Conservation (phyloP, 2,888 invertebrate genomes). For the Scaptomyza caliginosa region DNA sequence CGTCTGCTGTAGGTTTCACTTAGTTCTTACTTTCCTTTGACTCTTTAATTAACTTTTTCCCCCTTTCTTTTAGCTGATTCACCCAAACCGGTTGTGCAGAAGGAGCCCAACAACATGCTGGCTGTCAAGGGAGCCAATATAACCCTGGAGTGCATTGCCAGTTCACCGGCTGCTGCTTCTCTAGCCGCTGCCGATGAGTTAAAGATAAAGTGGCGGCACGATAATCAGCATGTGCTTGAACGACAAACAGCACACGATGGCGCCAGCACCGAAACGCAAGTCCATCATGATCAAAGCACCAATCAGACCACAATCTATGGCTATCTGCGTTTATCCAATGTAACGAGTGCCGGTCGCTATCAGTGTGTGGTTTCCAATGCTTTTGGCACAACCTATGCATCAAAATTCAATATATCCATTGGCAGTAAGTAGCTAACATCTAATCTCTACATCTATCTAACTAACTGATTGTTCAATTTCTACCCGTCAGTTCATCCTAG, state of each 20-base stretch:
- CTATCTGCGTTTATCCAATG: constrained; percentile 89
- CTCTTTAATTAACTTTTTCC: background rate
- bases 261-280: constrained; percentile 83
- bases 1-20: constrained; percentile 85
- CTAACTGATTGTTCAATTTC: background rate
- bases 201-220: constrained; percentile 94
- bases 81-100: constrained; percentile 93
- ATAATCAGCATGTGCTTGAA: constrained; percentile 87
- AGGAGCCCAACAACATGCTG: constrained; percentile 92
- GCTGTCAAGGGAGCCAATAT: constrained; percentile 95
- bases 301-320: constrained; percentile 89
- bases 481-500: constrained; percentile 90
- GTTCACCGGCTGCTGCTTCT: constrained; percentile 90
- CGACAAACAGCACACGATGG: constrained; percentile 59
- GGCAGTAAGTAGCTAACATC: constrained; percentile 86
- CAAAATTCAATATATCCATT: constrained; percentile 93
- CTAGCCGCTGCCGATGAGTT: constrained; percentile 86
- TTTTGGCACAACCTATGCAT: constrained; percentile 95
- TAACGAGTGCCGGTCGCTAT: constrained; percentile 94
- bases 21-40: background rate
- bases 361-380: constrained; percentile 96
- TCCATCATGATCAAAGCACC: constrained; percentile 73
- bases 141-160: constrained; percentile 92
- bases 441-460: background rate
- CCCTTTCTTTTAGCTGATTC: constrained; percentile 85